A percentile compares a stretch with the other conserved stretches of the same genome.
These are phyloP conservation scores for Aquatica leii DNA, from an alignment of 2,888 invertebrate genomes.

Conservation along the genomic window DNA sequence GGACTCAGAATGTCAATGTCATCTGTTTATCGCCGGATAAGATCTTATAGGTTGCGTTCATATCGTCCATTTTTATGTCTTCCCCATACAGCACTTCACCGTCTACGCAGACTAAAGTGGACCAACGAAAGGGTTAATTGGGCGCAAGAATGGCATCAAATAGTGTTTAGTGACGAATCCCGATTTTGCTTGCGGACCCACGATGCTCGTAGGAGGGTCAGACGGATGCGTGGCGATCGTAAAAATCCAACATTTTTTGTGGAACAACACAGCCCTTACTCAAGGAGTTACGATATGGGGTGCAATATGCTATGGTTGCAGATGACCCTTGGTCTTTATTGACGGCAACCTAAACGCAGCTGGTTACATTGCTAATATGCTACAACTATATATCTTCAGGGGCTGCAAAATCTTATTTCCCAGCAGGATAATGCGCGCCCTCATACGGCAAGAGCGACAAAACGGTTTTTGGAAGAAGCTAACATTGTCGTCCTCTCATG, in stretches of 20 bases:
- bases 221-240: background rate
- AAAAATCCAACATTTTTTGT: background rate
- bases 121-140: slow-evolving; percentile 4
- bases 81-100: too few species aligned
- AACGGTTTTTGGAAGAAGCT: slow-evolving; percentile 1
- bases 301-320: background rate
- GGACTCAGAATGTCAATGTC: background rate
- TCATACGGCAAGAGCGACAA: slow-evolving; percentile 6
- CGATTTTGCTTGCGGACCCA: background rate
- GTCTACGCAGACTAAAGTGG: background rate
- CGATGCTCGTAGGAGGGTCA: background rate
- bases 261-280: background rate
- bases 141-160: slow-evolving; percentile 2
- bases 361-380: slow-evolving; percentile 3
- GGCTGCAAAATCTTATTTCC: background rate
- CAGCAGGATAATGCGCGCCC: background rate
- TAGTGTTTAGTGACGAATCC: background rate
- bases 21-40: background rate
- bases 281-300: background rate
- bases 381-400: slow-evolving; percentile 3
- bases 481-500: slow-evolving; percentile 6
- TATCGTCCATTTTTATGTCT: slow-evolving; percentile 1
- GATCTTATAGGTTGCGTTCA: background rate
- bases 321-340: slow-evolving; percentile 1
- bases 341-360: slow-evolving; percentile 4